phyloP scores from a whole-genome alignment of 2,113 vertebrate species.

The Dolichallabes microphthalmus region DNA sequence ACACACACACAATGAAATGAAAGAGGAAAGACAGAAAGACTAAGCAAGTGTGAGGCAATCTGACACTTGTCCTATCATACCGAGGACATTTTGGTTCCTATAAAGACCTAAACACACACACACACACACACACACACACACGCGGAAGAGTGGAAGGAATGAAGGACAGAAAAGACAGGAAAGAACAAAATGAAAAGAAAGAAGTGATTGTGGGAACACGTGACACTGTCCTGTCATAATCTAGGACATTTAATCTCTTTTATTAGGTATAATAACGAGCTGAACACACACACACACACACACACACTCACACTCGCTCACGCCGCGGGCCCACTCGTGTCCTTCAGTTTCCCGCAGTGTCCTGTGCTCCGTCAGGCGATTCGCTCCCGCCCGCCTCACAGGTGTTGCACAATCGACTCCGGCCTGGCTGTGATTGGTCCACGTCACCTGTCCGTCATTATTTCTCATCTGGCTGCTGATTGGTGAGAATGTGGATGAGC shows the following conservation, averaged over 20 bases:
- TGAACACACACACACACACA: constrained; percentile 3
- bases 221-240: not conserved
- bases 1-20: constrained; percentile 11
- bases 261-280: not conserved
- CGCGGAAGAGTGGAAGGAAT: not conserved
- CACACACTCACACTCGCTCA: constrained; percentile 24
- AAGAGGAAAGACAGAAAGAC: not conserved
- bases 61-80: not conserved
- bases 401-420: constrained; percentile 6
- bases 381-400: constrained; percentile 29
- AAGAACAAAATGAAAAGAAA: not conserved
- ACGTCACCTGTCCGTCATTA: not conserved
- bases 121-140: constrained; percentile 11
- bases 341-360: constrained; percentile 62
- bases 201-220: not conserved
- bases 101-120: not conserved
- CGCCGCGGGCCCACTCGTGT: constrained; percentile 27
- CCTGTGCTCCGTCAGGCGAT: constrained; percentile 47
- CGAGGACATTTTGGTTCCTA: not conserved
- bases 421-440: not conserved
- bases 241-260: not conserved
- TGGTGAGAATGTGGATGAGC: not conserved
- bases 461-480: not conserved
- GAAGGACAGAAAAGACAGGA: not conserved
- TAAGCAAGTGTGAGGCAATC: not conserved